Evolutionary conservation across 2,113 vertebrate species (phyloP), one percentile per base, ranked within the genome.

Genomic region (Tachysurus vachellii): DNA sequence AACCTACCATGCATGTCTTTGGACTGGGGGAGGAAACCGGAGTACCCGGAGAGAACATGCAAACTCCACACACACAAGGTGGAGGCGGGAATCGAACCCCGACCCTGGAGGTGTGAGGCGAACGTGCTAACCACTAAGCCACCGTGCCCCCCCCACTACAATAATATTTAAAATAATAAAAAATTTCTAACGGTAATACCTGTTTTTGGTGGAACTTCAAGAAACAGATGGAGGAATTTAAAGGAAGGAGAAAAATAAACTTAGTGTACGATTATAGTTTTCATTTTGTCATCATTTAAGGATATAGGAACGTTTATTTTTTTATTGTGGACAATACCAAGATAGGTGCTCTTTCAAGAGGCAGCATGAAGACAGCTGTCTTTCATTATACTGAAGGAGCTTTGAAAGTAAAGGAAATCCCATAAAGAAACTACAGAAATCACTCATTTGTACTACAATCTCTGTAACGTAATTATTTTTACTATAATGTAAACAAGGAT

Each of bases 401-500:
- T n/a, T 28, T 70, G 26, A 4, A 70, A 70, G 4, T 36, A 5
- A 70, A 70, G 13, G 17, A 64, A n/a, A 26, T 10, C 1, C 6
- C 1, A 70, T 36, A 36, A 36, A 36, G 36, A 70, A 36, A 28
- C 68, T 70, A 70, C 31, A 50, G 53, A 59, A 36, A 80, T 80
- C 54, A 80, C 54, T 80, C n/a, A 36, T 80, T 36, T 57, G 17
- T 14, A 36, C 77, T 59, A 80, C 28, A 80, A 59, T 36, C 28
- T 81, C 56, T 23, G 11, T 61, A 81, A 31, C 16, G 17, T 36
- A 44, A 57, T 61, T 26, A 61, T 81, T 61, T 71, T 81, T 61
- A 81, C 26, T 81, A 23, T 81, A 61, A 81, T 44, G 56, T 81
- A 81, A 81, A 81, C 54, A 81, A 42, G 57, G 28, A 42, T 42